A percentile compares a stretch with the other conserved stretches of the same genome.
phyloP scores from a whole-genome alignment of 2,888 invertebrate species.

The Magallana nippona region DNA sequence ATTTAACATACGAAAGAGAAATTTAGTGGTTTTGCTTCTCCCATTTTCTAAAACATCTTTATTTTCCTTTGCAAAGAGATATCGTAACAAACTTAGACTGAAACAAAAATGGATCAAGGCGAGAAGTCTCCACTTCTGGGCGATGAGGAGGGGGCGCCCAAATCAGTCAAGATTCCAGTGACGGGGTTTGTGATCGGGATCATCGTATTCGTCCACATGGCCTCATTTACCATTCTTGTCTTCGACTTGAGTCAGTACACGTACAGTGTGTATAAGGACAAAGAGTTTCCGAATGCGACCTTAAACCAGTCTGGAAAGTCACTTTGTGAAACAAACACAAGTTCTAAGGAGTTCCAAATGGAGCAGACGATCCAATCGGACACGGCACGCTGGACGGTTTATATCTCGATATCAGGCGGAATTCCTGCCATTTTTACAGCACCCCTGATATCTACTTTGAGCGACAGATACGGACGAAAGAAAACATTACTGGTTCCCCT shows the following conservation, averaged over 20 bases:
- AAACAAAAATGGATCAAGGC: neutral
- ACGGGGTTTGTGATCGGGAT: conserved; percentile 28
- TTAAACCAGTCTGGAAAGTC: conserved; percentile 1
- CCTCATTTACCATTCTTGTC: conserved; percentile 37
- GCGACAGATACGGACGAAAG: conserved; percentile 46
- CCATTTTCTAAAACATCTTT: neutral
- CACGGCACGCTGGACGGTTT: conserved; percentile 30
- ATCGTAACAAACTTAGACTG: neutral
- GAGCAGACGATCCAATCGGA: conserved; percentile 43
- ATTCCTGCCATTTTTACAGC: conserved; percentile 38
- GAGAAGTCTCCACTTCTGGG: conserved; percentile 19
- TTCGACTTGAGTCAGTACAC: conserved; percentile 37
- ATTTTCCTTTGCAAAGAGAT: neutral
- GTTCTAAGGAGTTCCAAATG: conserved; percentile 37
- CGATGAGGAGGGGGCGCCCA: conserved; percentile 1
- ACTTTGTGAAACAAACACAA: conserved; percentile 36
- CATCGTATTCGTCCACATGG: conserved; percentile 38
- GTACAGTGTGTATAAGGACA: conserved; percentile 34
- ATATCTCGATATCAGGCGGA: conserved; percentile 39
- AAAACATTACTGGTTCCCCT: conserved; percentile 32
- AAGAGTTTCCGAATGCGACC: conserved; percentile 27
- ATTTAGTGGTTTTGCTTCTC: no score
- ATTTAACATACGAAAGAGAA: no score
- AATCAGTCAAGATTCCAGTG: conserved; percentile 12
- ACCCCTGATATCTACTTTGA: conserved; percentile 30